A percentile compares a stretch with the other conserved stretches of the same genome.
phyloP scores from a whole-genome alignment of 1,140 invertebrate genomes.

The Microplitis demolitor region DNA sequence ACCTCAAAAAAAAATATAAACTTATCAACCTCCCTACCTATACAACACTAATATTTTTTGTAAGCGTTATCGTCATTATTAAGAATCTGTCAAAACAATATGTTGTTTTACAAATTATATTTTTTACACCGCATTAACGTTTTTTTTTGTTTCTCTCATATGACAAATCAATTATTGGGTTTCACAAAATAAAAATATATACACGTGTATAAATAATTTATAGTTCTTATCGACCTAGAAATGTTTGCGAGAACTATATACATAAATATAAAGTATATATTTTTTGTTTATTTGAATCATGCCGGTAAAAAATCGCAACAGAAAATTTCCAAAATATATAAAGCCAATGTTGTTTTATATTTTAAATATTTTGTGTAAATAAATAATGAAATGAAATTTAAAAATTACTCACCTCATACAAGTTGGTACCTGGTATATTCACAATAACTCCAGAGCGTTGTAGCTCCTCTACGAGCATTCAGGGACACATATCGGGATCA shows the following conservation, averaged over 20 bases:
- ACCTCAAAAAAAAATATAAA: background rate
- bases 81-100: constrained; percentile 1
- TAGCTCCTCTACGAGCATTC: constrained; percentile 3
- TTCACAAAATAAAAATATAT: too few relatives aligned
- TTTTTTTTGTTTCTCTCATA: too few relatives aligned
- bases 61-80: background rate
- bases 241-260: too few relatives aligned
- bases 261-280: too few relatives aligned
- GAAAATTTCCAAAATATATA: too few relatives aligned
- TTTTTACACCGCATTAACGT: too few relatives aligned
- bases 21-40: background rate
- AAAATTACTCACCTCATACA: background rate
- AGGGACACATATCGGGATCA: constrained; percentile 13
- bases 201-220: too few relatives aligned
- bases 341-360: too few relatives aligned
- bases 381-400: background rate
- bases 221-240: too few relatives aligned
- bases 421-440: background rate
- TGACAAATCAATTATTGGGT: too few relatives aligned
- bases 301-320: too few relatives aligned
- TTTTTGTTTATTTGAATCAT: too few relatives aligned
- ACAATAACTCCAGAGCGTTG: background rate
- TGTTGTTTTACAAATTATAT: background rate
- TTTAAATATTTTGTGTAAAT: background rate
- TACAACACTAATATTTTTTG: background rate